Evolutionary conservation across 2,888 invertebrate species (phyloP).

Genomic region (Scaptomyza reducta): DNA sequence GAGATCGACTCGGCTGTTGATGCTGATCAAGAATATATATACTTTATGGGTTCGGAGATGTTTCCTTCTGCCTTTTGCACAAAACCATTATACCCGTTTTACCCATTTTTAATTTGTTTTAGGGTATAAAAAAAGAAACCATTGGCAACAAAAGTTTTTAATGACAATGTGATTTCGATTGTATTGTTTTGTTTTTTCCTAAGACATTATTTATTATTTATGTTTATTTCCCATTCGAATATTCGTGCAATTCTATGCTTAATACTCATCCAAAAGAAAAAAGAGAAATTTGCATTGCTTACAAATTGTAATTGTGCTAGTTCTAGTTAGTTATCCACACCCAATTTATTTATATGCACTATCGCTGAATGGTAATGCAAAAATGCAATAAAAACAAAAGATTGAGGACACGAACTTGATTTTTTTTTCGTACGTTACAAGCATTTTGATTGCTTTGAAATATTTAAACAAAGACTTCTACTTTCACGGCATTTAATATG

Average conservation of each 20-base stretch:
- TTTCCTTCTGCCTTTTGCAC: too few species aligned
- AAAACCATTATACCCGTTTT: too few species aligned
- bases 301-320: not conserved
- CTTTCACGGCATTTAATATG: slow-evolving; percentile 4
- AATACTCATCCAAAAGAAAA: slow-evolving; percentile 8
- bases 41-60: too few species aligned
- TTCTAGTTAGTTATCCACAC: slow-evolving; percentile 12
- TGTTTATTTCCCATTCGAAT: slow-evolving; percentile 2
- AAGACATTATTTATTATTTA: slow-evolving; percentile 2
- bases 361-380: slow-evolving; percentile 17
- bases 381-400: slow-evolving; percentile 29
- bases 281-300: slow-evolving; percentile 26
- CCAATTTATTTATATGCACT: not conserved
- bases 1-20: too few species aligned
- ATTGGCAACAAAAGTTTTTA: slow-evolving; percentile 39
- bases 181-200: slow-evolving; percentile 29
- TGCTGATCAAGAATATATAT: too few species aligned
- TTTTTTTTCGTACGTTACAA: slow-evolving; percentile 7
- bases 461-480: not conserved
- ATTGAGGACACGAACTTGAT: slow-evolving; percentile 51
- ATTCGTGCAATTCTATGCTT: slow-evolving; percentile 7
- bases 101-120: too few species aligned
- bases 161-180: slow-evolving; percentile 45
- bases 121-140: not conserved
- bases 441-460: slow-evolving; percentile 21